Conservation (phyloP, 2,888 invertebrate species). For the Polietes domitor region DNA sequence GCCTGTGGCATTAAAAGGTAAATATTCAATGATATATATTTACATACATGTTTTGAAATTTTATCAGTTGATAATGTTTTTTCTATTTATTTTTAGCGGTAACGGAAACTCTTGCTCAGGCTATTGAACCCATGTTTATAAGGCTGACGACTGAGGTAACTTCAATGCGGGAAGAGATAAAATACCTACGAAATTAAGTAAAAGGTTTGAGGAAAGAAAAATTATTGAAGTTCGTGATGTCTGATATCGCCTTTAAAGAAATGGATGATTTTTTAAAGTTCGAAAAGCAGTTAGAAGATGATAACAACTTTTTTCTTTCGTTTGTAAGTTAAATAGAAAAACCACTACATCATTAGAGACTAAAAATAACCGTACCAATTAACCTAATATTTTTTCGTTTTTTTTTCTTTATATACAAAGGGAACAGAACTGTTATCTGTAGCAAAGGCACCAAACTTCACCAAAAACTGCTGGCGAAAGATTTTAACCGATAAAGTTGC, state of each 20-base stretch:
- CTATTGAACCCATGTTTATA: neutral
- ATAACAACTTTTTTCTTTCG: neutral
- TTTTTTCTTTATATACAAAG: slow-evolving; percentile 3
- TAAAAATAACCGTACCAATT: neutral
- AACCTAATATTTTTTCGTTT: neutral
- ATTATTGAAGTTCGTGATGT: slow-evolving; percentile 13
- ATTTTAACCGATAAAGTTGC: slow-evolving; percentile 33
- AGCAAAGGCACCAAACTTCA: slow-evolving; percentile 29
- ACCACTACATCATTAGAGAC: neutral
- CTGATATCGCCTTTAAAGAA: slow-evolving; percentile 19
- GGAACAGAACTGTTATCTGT: slow-evolving; percentile 23
- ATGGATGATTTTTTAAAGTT: slow-evolving; percentile 34
- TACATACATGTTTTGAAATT: slow-evolving; percentile 15
- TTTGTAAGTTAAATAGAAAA: slow-evolving; percentile 36
- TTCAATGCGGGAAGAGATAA: slow-evolving; percentile 41
- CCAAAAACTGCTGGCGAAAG: slow-evolving; percentile 43
- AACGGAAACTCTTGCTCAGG: too few species aligned
- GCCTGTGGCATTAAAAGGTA: slow-evolving; percentile 31
- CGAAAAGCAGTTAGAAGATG: neutral
- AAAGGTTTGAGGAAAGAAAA: slow-evolving; percentile 4
- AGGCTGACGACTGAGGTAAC: slow-evolving; percentile 20
- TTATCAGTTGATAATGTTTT: slow-evolving; percentile 11
- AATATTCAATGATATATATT: slow-evolving; percentile 24
- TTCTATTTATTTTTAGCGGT: neutral
- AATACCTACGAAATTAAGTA: neutral